Evolutionary conservation across 2,113 vertebrate genomes (phyloP).

Genomic region (Balaeniceps rex): DNA sequence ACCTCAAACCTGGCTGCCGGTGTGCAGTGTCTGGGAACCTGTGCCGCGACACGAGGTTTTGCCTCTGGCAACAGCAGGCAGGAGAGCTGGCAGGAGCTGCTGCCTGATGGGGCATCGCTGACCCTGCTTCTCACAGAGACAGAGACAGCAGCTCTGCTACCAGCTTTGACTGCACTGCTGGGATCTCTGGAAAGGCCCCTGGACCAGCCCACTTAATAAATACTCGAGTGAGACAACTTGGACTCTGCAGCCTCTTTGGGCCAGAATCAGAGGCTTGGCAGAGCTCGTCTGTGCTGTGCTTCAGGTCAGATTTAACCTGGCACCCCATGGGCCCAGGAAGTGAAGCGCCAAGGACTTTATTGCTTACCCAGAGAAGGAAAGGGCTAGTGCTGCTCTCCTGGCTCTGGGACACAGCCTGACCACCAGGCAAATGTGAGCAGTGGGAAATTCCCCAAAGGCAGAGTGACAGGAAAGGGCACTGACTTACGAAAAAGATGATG

Average conservation of each 20-base stretch:
- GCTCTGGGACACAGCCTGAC: background rate
- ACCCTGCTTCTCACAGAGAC: background rate
- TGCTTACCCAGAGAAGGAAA: background rate
- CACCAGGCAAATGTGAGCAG: background rate
- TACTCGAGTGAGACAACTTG: background rate
- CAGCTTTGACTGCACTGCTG: background rate
- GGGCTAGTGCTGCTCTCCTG: background rate
- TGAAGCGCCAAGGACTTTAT: background rate
- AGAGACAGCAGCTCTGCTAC: background rate
- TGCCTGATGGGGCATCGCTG: background rate
- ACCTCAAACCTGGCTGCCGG: background rate
- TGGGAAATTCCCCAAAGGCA: background rate
- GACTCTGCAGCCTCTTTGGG: background rate
- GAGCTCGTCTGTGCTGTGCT: background rate
- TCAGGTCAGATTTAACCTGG: background rate
- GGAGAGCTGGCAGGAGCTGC: background rate
- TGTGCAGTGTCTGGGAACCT: background rate
- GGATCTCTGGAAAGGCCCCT: background rate
- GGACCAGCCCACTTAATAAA: background rate
- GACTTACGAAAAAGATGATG: background rate
- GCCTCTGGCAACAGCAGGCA: background rate
- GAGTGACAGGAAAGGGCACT: background rate
- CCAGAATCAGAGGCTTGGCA: background rate
- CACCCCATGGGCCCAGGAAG: background rate
- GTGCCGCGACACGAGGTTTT: accelerated